phyloP scores from a whole-genome alignment of 2,113 vertebrate species.

The Callospermophilus lateralis region DNA sequence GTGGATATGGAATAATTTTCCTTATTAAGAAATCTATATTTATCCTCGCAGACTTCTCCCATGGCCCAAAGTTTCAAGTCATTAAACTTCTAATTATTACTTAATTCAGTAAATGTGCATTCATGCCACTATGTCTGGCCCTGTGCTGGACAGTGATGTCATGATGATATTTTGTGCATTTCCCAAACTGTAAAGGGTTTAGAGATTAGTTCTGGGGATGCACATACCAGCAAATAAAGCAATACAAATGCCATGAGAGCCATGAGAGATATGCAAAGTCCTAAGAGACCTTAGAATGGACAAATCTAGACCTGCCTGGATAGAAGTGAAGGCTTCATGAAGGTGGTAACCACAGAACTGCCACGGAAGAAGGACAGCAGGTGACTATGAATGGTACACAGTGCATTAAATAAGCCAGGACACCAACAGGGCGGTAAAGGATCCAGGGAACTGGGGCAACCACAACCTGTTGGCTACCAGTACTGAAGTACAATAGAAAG shows the following conservation, averaged over 20 bases:
- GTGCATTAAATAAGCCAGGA: not conserved
- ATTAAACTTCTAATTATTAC: constrained; percentile 13
- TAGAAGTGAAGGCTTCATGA: not conserved
- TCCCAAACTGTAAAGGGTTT: not conserved
- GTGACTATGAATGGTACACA: accelerated
- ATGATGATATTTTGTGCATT: not conserved
- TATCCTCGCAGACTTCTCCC: not conserved
- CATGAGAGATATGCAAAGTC: not conserved
- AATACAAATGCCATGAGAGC: not conserved
- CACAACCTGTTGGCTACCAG: not conserved
- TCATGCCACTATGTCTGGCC: not conserved
- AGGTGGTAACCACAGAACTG: not conserved
- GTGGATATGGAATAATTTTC: not conserved
- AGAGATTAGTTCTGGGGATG: not conserved
- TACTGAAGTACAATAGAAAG: not conserved
- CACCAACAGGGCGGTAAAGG: not conserved
- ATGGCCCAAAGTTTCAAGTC: not conserved
- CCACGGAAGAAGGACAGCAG: not conserved
- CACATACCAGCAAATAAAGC: not conserved
- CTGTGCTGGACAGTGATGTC: not conserved
- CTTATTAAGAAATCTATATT: not conserved
- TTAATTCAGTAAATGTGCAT: not conserved
- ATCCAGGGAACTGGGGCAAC: not conserved
- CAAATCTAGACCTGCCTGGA: not conserved
- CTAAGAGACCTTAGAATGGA: not conserved